phyloP scores from a whole-genome alignment of 2,113 vertebrate genomes.

The Tamias sibiricus region DNA sequence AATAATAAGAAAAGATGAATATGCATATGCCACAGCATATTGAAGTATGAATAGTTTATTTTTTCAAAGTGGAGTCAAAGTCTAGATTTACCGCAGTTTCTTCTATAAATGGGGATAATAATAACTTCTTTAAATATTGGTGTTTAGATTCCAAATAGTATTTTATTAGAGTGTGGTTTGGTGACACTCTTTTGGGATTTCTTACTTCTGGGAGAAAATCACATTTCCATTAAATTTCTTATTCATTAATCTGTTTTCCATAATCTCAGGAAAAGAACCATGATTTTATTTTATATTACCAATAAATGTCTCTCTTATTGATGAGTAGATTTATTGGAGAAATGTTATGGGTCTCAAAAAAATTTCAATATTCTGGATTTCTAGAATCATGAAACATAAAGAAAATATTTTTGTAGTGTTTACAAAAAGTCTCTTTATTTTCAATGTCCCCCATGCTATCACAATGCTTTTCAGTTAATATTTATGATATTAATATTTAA shows the following conservation, averaged over 20 bases:
- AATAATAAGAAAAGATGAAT: neutral
- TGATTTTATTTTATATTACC: neutral
- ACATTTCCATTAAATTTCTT: neutral
- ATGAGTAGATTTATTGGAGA: neutral
- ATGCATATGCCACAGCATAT: neutral
- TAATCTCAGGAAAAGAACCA: neutral
- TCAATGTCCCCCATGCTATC: neutral
- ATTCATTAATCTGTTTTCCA: neutral
- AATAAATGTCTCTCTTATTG: neutral
- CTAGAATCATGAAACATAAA: neutral
- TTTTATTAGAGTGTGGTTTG: neutral
- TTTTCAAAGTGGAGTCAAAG: neutral
- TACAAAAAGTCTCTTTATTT: neutral
- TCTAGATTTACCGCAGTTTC: neutral
- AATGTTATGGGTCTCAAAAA: neutral
- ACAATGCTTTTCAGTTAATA: neutral
- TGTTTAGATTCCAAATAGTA: neutral
- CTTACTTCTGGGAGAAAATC: neutral
- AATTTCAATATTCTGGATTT: neutral
- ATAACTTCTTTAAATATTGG: neutral
- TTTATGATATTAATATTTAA: neutral
- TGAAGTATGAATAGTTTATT: neutral
- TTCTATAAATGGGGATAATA: neutral
- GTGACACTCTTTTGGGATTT: neutral
- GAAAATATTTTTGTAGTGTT: neutral